A percentile compares a stretch with the other conserved stretches of the same genome.
Evolutionary conservation across 2,888 invertebrate species (phyloP).

Genomic region (Timandra comae): DNA sequence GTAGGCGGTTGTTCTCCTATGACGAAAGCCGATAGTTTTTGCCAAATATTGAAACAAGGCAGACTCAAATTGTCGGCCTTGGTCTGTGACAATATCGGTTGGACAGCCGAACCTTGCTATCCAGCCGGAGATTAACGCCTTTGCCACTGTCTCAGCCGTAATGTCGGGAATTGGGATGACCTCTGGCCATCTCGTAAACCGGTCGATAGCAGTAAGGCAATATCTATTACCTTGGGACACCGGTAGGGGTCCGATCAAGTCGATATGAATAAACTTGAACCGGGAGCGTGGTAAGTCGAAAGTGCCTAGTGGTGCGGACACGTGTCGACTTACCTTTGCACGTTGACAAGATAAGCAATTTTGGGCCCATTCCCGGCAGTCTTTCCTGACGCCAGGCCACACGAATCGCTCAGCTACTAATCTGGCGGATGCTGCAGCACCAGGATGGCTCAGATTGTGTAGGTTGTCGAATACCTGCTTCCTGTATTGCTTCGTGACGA

Average conservation of each 20-base stretch:
- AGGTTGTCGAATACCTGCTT: slow-evolving; percentile 23
- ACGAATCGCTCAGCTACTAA: slow-evolving; percentile 2
- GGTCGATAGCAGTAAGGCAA: slow-evolving; percentile 22
- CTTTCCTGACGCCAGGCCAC: no score
- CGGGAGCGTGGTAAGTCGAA: slow-evolving; percentile 24
- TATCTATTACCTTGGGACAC: slow-evolving; percentile 15
- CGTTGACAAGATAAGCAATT: slow-evolving; percentile 35
- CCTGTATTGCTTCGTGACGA: slow-evolving; percentile 13
- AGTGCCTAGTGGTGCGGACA: slow-evolving; percentile 20
- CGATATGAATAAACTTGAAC: slow-evolving; percentile 19
- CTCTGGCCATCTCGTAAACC: slow-evolving; percentile 25
- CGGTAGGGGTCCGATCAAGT: slow-evolving; percentile 18
- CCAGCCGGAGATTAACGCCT: slow-evolving; percentile 31
- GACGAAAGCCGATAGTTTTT: slow-evolving; percentile 6
- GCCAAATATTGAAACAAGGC: slow-evolving; percentile 7
- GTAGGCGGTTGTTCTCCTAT: slow-evolving; percentile 12
- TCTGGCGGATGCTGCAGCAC: slow-evolving; percentile 20
- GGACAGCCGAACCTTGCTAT: slow-evolving; percentile 25
- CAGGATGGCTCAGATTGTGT: slow-evolving; percentile 23
- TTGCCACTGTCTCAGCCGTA: slow-evolving; percentile 40
- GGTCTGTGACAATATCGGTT: slow-evolving; percentile 36
- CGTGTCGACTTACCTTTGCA: slow-evolving; percentile 33
- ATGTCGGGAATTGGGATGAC: slow-evolving; percentile 27
- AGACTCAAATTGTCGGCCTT: slow-evolving; percentile 32
- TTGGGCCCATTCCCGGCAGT: slow-evolving; percentile 31